Evolutionary conservation across 2,888 invertebrate species (phyloP).

Genomic region (Dryomyza anilis): DNA sequence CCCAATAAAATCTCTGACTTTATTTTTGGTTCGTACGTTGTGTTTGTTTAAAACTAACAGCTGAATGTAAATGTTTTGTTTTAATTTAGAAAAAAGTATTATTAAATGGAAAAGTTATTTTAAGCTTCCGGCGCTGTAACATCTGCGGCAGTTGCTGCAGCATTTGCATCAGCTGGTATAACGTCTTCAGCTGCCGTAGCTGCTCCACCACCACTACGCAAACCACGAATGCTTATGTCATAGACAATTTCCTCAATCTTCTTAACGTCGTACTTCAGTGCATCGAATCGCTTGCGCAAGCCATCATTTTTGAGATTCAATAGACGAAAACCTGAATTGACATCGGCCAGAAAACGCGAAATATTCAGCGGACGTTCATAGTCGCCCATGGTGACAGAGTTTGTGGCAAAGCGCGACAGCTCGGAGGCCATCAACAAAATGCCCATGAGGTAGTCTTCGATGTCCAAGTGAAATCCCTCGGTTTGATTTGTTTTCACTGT

Average conservation of each 20-base stretch:
- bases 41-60: too few species aligned
- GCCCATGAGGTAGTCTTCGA: constrained; percentile 90
- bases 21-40: too few species aligned
- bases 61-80: too few species aligned
- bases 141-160: constrained; percentile 31
- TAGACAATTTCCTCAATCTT: constrained; percentile 91
- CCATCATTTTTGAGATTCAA: constrained; percentile 90
- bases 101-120: too few species aligned
- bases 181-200: constrained; percentile 12
- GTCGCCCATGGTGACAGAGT: constrained; percentile 83
- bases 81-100: too few species aligned
- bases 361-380: constrained; percentile 82
- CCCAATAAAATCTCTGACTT: too few species aligned
- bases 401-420: constrained; percentile 81
- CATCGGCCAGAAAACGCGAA: constrained; percentile 82
- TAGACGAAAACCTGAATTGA: constrained; percentile 88
- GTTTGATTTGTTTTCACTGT: constrained; percentile 70
- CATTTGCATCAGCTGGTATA: constrained; percentile 15
- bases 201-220: constrained; percentile 54
- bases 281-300: constrained; percentile 84
- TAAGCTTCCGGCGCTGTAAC: not conserved
- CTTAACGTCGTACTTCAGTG: constrained; percentile 88
- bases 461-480: constrained; percentile 85
- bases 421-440: constrained; percentile 82
- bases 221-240: constrained; percentile 81